Percentiles rank a stretch among this genome's conserved stretches.
Conservation (phyloP, 2,888 invertebrate genomes). For the Ennomos quercinarius region DNA sequence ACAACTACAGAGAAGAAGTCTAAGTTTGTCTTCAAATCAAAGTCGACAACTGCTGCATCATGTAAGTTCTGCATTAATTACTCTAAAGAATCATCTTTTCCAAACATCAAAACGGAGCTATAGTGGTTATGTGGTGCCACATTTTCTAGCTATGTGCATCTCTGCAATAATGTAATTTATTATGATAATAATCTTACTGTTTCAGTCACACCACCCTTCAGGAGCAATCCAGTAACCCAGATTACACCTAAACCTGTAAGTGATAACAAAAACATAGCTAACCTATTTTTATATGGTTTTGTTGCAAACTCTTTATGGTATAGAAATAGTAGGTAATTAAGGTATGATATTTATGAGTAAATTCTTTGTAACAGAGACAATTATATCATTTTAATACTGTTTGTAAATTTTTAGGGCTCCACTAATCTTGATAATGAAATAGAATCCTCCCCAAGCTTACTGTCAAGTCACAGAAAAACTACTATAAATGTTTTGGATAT, state of each 20-base stretch:
- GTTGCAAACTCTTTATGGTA: too few relatives aligned
- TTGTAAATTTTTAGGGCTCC: slow-evolving; percentile 33
- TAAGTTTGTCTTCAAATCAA: slow-evolving; percentile 70
- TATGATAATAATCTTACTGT: slow-evolving; percentile 14
- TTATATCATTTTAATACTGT: background rate
- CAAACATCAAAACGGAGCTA: too few relatives aligned
- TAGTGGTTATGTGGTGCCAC: too few relatives aligned
- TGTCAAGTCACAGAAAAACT: slow-evolving; percentile 28
- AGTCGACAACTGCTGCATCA: slow-evolving; percentile 48
- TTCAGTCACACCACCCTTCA: slow-evolving; percentile 68
- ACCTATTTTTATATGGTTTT: too few relatives aligned
- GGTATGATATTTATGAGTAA: too few relatives aligned
- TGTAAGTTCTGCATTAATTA: slow-evolving; percentile 50
- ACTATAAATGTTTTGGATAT: slow-evolving; percentile 29
- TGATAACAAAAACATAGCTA: too few relatives aligned
- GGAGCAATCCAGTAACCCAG: slow-evolving; percentile 39
- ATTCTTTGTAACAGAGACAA: too few relatives aligned
- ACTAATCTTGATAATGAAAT: slow-evolving; percentile 6
- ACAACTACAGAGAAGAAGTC: slow-evolving; percentile 58
- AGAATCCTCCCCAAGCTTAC: slow-evolving; percentile 40
- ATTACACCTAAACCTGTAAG: background rate
- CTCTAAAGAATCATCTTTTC: too few relatives aligned
- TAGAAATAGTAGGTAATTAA: too few relatives aligned
- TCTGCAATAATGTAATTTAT: too few relatives aligned
- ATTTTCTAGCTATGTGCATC: too few relatives aligned